Conservation (phyloP, 2,888 invertebrate genomes). For the Eupithecia inturbata region DNA sequence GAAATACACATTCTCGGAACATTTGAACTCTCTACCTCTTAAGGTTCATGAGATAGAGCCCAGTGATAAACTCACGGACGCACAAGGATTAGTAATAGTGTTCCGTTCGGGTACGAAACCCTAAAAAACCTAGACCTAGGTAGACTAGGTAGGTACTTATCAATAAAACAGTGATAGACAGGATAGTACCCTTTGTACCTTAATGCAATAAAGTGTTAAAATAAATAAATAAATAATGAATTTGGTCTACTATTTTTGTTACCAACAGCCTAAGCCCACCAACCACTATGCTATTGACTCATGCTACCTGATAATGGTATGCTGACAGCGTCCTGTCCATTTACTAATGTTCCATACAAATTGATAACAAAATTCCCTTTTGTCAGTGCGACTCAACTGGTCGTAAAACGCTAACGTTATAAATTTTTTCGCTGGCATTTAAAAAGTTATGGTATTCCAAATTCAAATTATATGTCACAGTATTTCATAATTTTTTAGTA, state of each 20-base stretch:
- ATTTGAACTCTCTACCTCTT: too few relatives aligned
- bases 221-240: too few relatives aligned
- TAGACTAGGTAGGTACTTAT: too few relatives aligned
- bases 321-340: conserved; percentile 70
- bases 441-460: conserved; percentile 8
- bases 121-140: too few relatives aligned
- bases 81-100: too few relatives aligned
- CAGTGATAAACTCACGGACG: too few relatives aligned
- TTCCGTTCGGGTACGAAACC: too few relatives aligned
- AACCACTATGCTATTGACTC: conserved; percentile 55
- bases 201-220: too few relatives aligned
- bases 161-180: neutral
- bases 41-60: too few relatives aligned
- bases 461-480: conserved; percentile 15
- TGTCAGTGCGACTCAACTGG: conserved; percentile 70
- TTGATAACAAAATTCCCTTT: conserved; percentile 77
- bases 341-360: conserved; percentile 77
- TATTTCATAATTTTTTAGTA: neutral
- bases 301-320: conserved; percentile 72
- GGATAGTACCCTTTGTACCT: too few relatives aligned
- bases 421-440: conserved; percentile 5
- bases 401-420: conserved; percentile 65
- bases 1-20: too few relatives aligned
- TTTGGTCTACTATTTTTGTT: neutral
- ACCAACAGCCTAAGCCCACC: conserved; percentile 38